Conservation (phyloP, 2,888 invertebrate genomes). For the Stenodema calcarata region DNA sequence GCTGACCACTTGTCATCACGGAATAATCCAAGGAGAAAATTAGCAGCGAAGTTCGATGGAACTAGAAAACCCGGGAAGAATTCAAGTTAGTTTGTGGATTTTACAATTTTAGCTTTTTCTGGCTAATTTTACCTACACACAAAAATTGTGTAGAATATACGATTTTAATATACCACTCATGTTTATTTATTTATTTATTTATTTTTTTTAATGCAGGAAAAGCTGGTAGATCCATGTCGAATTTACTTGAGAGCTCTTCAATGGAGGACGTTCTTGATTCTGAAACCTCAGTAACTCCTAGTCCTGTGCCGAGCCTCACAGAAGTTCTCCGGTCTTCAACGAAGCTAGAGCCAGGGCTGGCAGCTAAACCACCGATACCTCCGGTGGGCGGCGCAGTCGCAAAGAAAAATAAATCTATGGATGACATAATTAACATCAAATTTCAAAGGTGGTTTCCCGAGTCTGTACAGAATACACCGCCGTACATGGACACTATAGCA, state of each 20-base stretch:
- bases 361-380: conserved; percentile 58
- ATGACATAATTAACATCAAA: conserved; percentile 58
- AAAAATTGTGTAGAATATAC: not conserved
- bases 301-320: conserved; percentile 54
- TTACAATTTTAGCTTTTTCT: not conserved
- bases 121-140: too few species aligned
- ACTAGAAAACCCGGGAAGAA: conserved; percentile 38
- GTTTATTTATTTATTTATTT: too few species aligned
- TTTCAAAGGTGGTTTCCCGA: conserved; percentile 59
- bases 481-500: conserved; percentile 39
- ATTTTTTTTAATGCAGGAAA: conserved; percentile 49
- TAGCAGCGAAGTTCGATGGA: conserved; percentile 56
- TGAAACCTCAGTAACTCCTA: conserved; percentile 55
- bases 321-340: conserved; percentile 50
- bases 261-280: conserved; percentile 55
- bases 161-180: too few species aligned
- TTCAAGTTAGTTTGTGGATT: conserved; percentile 32
- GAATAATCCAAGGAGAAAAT: conserved; percentile 52
- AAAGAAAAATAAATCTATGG: conserved; percentile 48
- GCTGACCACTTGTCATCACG: conserved; percentile 56
- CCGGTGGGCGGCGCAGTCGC: conserved; percentile 48
- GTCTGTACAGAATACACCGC: conserved; percentile 50
- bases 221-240: conserved; percentile 53
- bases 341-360: conserved; percentile 58
- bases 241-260: conserved; percentile 55